Evolutionary conservation across 2,888 invertebrate species (phyloP).

Genomic region (Plemyria rubiginata): DNA sequence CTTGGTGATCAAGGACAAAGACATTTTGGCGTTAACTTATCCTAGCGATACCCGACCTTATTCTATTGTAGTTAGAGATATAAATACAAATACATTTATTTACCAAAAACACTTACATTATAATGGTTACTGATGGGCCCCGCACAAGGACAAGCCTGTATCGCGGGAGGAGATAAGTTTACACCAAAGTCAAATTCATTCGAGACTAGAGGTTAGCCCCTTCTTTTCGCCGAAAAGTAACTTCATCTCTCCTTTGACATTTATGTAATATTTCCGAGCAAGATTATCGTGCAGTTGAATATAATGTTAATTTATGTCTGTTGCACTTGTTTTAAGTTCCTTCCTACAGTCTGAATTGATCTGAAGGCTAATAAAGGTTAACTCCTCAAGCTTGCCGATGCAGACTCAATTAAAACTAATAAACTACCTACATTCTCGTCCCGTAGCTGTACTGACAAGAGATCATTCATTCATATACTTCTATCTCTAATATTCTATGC

Average conservation of each 20-base stretch:
- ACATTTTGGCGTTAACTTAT: too few species aligned
- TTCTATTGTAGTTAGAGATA: too few species aligned
- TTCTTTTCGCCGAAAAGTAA: background rate
- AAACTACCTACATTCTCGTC: constrained; percentile 34
- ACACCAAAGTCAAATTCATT: too few species aligned
- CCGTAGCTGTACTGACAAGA: background rate
- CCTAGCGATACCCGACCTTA: too few species aligned
- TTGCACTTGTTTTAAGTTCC: constrained; percentile 1
- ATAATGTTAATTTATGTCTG: background rate
- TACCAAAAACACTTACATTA: too few species aligned
- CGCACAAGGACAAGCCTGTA: too few species aligned
- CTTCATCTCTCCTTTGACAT: background rate
- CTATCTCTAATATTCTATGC: too few species aligned
- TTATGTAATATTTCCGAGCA: background rate
- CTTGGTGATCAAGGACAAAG: too few species aligned
- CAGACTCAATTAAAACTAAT: constrained; percentile 41
- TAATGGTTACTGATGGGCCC: too few species aligned
- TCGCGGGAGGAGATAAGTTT: too few species aligned
- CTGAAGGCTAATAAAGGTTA: constrained; percentile 41
- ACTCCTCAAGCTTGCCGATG: constrained; percentile 34
- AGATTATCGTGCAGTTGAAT: background rate
- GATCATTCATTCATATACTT: background rate
- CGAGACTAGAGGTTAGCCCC: too few species aligned
- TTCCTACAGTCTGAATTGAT: constrained; percentile 24
- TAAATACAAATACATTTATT: too few species aligned